Base-by-base conservation (phyloP, 2,888 invertebrate genomes). In the Creontiades dilutus region DNA sequence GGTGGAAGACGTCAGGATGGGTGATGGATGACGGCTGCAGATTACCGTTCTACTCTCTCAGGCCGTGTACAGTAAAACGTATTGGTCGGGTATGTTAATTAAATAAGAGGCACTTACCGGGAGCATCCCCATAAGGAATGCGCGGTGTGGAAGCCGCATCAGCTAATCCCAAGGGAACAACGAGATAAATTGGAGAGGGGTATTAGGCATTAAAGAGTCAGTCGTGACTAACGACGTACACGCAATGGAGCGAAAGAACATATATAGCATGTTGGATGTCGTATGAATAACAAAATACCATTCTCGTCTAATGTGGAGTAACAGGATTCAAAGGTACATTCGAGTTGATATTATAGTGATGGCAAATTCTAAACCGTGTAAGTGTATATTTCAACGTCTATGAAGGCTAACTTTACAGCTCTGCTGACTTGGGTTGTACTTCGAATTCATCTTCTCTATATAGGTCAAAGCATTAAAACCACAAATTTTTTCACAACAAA, bases 71-170 rank as follows among this genome's bases (percentile, higher is more conserved):
- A 68, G 68, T 68, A 23, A 68, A 68, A 68, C 68, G 68, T 23
- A 68, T 19, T 68, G 68, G 68, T 68, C 68, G 11, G 68, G 68
- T 68, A 68, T 68, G 68, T 68, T 68, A 23, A 68, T 61, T 19
- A 61, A 61, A 61, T 68, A 68, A 68, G 19, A 68, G 68, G 68
- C 68, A 5, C 68, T 68, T 68, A 68, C 68, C 19, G 23, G 68
- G 68, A 23, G 68, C 68, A 68, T 68, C 68, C 68, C 11, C 68
- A 68, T 68, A 68, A 68, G 68, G 68, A 68, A 23, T 68, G 68
- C 68, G 23, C 68, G 68, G 23, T 68, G 68, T 68, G 68, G 68
- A 68, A 68, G 68, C 68, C 27, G 27, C 23, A 68, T 19, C 68
- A 68, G 68, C 61, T 61, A 61, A 61, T 61, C 61, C 61, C 37